Evolutionary conservation across 2,888 invertebrate genomes (phyloP).

Genomic region (Mythimna ferrago): DNA sequence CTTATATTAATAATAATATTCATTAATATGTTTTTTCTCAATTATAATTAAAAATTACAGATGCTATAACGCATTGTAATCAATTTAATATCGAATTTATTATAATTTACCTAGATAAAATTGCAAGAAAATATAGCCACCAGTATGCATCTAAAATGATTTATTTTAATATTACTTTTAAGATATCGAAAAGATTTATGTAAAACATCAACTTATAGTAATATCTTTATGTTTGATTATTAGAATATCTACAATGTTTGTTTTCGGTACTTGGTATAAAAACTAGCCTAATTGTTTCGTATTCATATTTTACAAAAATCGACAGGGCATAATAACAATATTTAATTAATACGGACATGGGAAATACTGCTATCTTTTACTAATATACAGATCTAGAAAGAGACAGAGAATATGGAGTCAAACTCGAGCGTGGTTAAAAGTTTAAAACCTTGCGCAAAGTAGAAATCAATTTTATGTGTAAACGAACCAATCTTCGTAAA

Average conservation of each 20-base stretch:
- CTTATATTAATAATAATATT: too few species aligned
- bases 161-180: slow-evolving; percentile 41
- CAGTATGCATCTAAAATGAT: slow-evolving; percentile 22
- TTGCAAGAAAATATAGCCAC: not conserved
- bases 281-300: not conserved
- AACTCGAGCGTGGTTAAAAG: not conserved
- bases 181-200: slow-evolving; percentile 7
- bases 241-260: slow-evolving; percentile 5
- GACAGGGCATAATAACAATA: not conserved
- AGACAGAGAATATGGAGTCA: not conserved
- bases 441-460: not conserved
- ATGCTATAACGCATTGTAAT: not conserved
- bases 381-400: not conserved
- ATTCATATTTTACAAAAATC: not conserved
- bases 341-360: not conserved
- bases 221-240: slow-evolving; percentile 14
- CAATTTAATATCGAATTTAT: not conserved
- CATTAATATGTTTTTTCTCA: not conserved
- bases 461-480: not conserved
- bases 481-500: slow-evolving; percentile 11
- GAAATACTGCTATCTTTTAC: slow-evolving; percentile 3
- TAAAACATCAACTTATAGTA: slow-evolving; percentile 18
- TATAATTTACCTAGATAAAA: not conserved
- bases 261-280: not conserved
- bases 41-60: not conserved